phyloP scores from a whole-genome alignment of 2,797 vertebrate species.

The Notoglanidium macrostoma region DNA sequence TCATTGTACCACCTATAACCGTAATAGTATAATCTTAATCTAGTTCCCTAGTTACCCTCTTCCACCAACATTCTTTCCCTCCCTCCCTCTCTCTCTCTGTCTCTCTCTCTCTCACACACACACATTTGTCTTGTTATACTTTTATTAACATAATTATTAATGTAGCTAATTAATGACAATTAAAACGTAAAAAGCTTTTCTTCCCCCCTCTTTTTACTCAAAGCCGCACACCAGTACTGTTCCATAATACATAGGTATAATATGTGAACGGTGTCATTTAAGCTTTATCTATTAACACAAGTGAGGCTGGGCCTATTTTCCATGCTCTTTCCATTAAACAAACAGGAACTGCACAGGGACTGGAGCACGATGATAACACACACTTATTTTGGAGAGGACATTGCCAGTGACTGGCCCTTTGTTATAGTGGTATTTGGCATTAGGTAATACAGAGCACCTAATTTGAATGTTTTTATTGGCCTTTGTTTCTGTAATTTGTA shows the following conservation, averaged over 20 bases:
- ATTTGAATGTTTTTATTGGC: neutral
- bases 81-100: neutral
- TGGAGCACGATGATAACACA: constrained; percentile 26
- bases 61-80: neutral
- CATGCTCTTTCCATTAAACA: constrained; percentile 49
- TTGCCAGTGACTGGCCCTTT: neutral
- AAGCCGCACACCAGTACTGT: neutral
- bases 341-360: constrained; percentile 36
- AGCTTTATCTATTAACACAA: constrained; percentile 62
- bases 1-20: neutral
- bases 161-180: neutral
- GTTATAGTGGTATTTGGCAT: neutral
- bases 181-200: neutral
- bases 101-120: neutral
- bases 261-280: constrained; percentile 58
- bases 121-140: neutral
- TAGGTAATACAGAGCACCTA: neutral
- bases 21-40: neutral
- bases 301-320: constrained; percentile 63
- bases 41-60: neutral
- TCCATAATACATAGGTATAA: constrained; percentile 60
- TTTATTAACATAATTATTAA: neutral
- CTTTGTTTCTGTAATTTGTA: neutral
- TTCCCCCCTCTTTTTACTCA: neutral
- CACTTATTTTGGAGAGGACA: neutral